phyloP scores from a whole-genome alignment of 2,113 vertebrate species.

The Pedetes capensis region DNA sequence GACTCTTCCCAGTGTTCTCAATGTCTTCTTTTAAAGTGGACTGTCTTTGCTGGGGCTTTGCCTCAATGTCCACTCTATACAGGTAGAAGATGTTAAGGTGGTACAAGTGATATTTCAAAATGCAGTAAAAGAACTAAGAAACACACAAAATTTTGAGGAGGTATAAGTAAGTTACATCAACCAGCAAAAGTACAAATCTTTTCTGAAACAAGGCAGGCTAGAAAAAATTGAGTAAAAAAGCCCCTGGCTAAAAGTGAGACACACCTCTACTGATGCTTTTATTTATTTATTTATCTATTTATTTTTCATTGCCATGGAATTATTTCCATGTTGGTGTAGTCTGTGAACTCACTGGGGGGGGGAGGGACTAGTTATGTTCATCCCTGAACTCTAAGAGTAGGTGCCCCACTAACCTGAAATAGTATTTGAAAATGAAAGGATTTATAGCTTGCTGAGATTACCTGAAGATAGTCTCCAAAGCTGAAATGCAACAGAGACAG shows the following conservation, averaged over 20 bases:
- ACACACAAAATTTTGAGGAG: background rate
- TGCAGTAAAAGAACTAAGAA: background rate
- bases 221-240: slow-evolving; percentile 23
- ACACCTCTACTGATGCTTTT: background rate
- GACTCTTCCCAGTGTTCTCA: background rate
- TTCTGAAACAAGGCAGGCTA: slow-evolving; percentile 13
- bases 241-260: background rate
- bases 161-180: background rate
- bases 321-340: background rate
- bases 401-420: background rate
- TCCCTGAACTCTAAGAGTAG: background rate
- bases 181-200: background rate
- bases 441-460: slow-evolving; percentile 31
- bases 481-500: slow-evolving; percentile 32
- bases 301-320: background rate
- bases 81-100: background rate
- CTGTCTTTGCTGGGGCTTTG: background rate
- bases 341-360: background rate
- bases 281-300: background rate
- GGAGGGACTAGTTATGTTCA: background rate
- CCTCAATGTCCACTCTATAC: background rate
- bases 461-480: slow-evolving; percentile 19
- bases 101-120: background rate
- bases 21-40: background rate
- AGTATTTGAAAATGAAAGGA: slow-evolving; percentile 13